phyloP scores from a whole-genome alignment of 2,113 vertebrate genomes.

The Amphiprion percula region DNA sequence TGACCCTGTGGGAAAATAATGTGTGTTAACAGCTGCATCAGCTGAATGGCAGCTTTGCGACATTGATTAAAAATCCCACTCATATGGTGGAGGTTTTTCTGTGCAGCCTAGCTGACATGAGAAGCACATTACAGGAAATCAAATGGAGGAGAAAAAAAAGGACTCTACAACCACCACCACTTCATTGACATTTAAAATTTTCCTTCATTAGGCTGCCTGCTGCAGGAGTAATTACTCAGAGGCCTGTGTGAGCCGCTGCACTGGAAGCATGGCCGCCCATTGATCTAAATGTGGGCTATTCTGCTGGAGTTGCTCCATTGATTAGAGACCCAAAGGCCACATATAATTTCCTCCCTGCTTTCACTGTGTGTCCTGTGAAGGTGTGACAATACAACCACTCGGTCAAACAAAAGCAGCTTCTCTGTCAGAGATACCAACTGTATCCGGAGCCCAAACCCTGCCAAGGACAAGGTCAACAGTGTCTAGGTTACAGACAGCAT shows the following conservation, averaged over 20 bases:
- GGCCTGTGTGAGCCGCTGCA: constrained; percentile 39
- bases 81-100: background rate
- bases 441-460: background rate
- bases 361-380: constrained; percentile 13
- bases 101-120: constrained; percentile 7
- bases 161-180: constrained; percentile 36
- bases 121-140: constrained; percentile 46
- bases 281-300: constrained; percentile 62
- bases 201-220: constrained; percentile 70
- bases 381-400: constrained; percentile 15
- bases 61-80: constrained; percentile 19
- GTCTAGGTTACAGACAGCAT: constrained; percentile 30
- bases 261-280: constrained; percentile 49
- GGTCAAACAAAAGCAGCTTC: constrained; percentile 35
- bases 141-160: constrained; percentile 36
- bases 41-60: background rate
- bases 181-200: constrained; percentile 79
- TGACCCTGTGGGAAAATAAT: constrained; percentile 15
- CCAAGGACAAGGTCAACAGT: constrained; percentile 31
- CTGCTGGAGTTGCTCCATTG: constrained; percentile 52
- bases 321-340: constrained; percentile 60
- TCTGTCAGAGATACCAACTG: background rate
- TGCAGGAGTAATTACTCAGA: constrained; percentile 67
- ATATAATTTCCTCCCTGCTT: constrained; percentile 54
- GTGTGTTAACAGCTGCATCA: background rate